phyloP scores from a whole-genome alignment of 2,797 vertebrate species.

The Microctenopoma steveboyesi region DNA sequence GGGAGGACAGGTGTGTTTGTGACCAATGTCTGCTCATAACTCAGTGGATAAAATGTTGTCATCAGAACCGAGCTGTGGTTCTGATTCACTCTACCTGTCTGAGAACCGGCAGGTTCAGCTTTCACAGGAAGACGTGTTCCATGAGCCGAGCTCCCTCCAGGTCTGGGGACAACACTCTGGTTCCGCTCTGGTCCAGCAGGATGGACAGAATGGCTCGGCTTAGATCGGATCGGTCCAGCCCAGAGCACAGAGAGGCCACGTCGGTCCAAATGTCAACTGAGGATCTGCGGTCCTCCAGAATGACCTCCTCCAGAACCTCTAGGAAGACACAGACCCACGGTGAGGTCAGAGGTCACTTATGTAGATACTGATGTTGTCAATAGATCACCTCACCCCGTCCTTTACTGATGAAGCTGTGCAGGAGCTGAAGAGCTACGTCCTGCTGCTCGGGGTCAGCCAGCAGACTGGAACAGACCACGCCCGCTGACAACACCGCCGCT shows the following conservation, averaged over 20 bases:
- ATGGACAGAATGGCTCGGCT: conserved; percentile 66
- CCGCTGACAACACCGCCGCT: conserved; percentile 70
- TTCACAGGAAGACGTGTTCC: conserved; percentile 82
- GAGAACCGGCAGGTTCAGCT: not conserved
- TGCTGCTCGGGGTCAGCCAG: conserved; percentile 61
- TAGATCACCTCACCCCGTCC: conserved; percentile 59
- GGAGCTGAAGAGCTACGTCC: conserved; percentile 71
- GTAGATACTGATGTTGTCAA: too few relatives aligned
- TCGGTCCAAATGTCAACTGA: conserved; percentile 76
- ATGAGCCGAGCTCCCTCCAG: conserved; percentile 68
- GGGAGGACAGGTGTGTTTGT: too few relatives aligned
- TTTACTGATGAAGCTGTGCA: conserved; percentile 73
- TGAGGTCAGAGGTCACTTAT: conserved; percentile 1
- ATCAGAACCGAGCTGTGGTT: too few relatives aligned
- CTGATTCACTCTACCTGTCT: not conserved
- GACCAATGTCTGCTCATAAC: too few relatives aligned
- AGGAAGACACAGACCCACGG: conserved; percentile 13
- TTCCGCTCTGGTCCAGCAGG: conserved; percentile 76
- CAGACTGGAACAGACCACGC: conserved; percentile 63
- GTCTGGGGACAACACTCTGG: conserved; percentile 59
- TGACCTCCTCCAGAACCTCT: conserved; percentile 73
- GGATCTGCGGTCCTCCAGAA: conserved; percentile 69
- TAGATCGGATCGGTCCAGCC: conserved; percentile 66
- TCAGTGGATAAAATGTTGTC: too few relatives aligned
- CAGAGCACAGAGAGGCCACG: conserved; percentile 69